Conservation (phyloP, 2,888 invertebrate genomes). For the Minunthozetes semirufus region DNA sequence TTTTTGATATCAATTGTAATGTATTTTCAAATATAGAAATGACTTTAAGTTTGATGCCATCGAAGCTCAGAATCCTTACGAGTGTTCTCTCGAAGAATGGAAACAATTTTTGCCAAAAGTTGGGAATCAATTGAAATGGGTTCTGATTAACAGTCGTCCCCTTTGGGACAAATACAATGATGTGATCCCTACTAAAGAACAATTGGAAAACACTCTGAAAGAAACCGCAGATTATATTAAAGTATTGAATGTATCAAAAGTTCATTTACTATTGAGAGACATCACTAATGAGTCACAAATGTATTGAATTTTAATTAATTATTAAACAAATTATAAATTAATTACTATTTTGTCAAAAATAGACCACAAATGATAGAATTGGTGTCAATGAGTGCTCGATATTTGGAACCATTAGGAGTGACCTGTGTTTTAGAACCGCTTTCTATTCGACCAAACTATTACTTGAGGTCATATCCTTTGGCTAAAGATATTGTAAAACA, state of each 20-base stretch:
- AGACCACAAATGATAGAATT: conserved; percentile 11
- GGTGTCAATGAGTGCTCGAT: conserved; percentile 31
- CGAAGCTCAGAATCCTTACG: conserved; percentile 38
- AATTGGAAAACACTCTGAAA: conserved; percentile 1
- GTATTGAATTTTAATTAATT: background rate
- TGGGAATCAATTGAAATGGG: conserved; percentile 31
- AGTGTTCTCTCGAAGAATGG: conserved; percentile 34
- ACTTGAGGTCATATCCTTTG: conserved; percentile 35
- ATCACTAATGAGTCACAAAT: conserved; percentile 9
- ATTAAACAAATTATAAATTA: background rate
- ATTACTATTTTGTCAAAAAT: no score
- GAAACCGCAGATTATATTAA: conserved; percentile 31
- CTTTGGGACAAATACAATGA: conserved; percentile 23
- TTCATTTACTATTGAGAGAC: conserved; percentile 32
- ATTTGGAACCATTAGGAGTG: conserved; percentile 21
- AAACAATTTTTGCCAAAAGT: conserved; percentile 4
- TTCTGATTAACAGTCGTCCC: conserved; percentile 34
- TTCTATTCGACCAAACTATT: conserved; percentile 35
- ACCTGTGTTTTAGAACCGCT: conserved; percentile 36
- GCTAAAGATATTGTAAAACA: conserved; percentile 32
- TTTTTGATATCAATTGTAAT: background rate
- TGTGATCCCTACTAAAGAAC: conserved; percentile 11
- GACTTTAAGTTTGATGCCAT: conserved; percentile 34
- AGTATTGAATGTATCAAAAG: conserved; percentile 28
- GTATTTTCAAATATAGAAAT: background rate